phyloP scores from a whole-genome alignment of 1,140 invertebrate genomes.

The Mercenaria mercenaria region DNA sequence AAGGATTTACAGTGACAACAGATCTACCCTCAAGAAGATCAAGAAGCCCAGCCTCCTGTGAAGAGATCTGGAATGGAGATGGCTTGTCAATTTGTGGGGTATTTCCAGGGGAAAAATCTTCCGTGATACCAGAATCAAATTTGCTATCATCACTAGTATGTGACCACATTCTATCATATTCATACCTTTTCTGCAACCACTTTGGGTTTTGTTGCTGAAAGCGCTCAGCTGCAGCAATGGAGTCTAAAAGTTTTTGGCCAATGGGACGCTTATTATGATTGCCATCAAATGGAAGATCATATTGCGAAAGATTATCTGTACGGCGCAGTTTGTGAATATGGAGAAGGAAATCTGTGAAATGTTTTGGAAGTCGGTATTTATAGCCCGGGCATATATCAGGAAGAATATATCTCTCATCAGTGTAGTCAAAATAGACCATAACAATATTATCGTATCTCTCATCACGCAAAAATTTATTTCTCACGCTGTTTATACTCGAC shows the following conservation, averaged over 20 bases:
- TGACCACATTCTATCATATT: neutral
- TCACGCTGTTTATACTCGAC: slow-evolving; percentile 50
- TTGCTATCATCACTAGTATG: slow-evolving; percentile 25
- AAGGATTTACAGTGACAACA: neutral
- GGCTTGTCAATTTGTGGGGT: neutral
- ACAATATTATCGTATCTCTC: slow-evolving; percentile 59
- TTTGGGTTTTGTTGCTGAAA: slow-evolving; percentile 47
- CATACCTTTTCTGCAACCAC: neutral
- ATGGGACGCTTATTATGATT: slow-evolving; percentile 23
- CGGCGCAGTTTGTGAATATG: slow-evolving; percentile 56
- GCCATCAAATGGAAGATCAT: slow-evolving; percentile 56
- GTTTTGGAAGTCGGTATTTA: slow-evolving; percentile 47
- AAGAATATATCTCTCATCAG: slow-evolving; percentile 48
- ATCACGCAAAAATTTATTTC: slow-evolving; percentile 53
- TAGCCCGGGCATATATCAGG: slow-evolving; percentile 60
- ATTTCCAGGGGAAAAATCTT: neutral
- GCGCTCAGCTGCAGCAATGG: slow-evolving; percentile 16
- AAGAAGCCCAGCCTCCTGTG: neutral
- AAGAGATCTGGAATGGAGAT: neutral
- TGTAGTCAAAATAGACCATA: slow-evolving; percentile 62
- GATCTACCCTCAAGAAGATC: neutral
- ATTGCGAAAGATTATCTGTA: slow-evolving; percentile 27
- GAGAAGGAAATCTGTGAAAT: slow-evolving; percentile 54
- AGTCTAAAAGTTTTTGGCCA: slow-evolving; percentile 39
- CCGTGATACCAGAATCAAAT: slow-evolving; percentile 49